Conservation (phyloP, 2,113 vertebrate species). For the Colossoma macropomum region DNA sequence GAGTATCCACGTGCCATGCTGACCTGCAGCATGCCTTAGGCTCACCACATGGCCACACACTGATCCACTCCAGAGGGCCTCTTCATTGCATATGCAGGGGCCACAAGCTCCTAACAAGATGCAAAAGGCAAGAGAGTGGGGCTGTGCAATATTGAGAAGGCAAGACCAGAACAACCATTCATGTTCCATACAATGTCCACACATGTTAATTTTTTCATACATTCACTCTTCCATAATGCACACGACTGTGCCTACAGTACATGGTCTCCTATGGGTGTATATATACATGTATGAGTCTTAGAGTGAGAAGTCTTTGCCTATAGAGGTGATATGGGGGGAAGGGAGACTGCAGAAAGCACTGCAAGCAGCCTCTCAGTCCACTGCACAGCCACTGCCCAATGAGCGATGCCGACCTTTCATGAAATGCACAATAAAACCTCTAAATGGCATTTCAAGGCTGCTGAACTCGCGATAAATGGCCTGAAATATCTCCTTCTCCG, state of each 20-base stretch:
- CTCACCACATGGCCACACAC: constrained; percentile 9
- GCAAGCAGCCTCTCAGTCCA: constrained; percentile 53
- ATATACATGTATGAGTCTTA: not conserved
- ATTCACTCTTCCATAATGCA: not conserved
- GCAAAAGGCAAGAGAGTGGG: not conserved
- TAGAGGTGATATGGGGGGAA: constrained; percentile 20
- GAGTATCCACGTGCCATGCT: not conserved
- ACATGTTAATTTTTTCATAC: not conserved
- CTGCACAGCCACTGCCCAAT: constrained; percentile 55
- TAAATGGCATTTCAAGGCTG: constrained; percentile 68
- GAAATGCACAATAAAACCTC: constrained; percentile 69
- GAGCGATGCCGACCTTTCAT: constrained; percentile 67
- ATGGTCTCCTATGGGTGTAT: not conserved
- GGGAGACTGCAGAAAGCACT: constrained; percentile 31
- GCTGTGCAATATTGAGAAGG: not conserved
- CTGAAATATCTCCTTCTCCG: constrained; percentile 36
- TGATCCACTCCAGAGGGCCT: not conserved
- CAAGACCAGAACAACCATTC: not conserved
- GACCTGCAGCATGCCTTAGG: constrained; percentile 8
- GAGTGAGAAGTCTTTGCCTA: not conserved
- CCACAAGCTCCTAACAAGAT: not conserved
- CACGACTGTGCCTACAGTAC: not conserved
- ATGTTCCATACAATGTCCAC: not conserved
- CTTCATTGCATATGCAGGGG: not conserved
- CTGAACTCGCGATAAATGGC: constrained; percentile 65